Conservation (phyloP, 2,888 invertebrate genomes). For the Timema podura region DNA sequence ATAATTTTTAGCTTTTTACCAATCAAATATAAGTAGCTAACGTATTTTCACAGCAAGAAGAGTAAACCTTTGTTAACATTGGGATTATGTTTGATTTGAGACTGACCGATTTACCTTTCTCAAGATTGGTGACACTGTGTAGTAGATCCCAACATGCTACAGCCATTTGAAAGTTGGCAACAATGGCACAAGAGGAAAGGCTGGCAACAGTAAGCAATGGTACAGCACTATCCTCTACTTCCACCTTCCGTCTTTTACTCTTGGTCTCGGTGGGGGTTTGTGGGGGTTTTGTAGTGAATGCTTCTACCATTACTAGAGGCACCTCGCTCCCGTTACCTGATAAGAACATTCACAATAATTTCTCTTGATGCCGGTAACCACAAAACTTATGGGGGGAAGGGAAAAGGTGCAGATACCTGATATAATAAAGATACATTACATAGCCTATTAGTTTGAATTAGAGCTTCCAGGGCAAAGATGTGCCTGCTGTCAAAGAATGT, state of each 20-base stretch:
- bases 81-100: no score
- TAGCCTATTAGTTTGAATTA: no score
- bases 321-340: slow-evolving; percentile 26
- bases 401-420: not conserved
- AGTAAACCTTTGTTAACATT: no score
- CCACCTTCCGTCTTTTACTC: slow-evolving; percentile 60
- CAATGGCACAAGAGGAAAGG: slow-evolving; percentile 33
- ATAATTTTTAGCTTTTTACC: no score
- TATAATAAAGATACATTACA: no score
- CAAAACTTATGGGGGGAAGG: no score
- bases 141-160: slow-evolving; percentile 85
- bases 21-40: no score
- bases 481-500: no score
- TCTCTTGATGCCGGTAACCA: no score
- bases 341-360: not conserved
- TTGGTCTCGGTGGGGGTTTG: slow-evolving; percentile 45
- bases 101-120: slow-evolving; percentile 53
- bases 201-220: slow-evolving; percentile 34
- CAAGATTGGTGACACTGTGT: slow-evolving; percentile 67
- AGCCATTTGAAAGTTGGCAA: slow-evolving; percentile 72
- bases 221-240: slow-evolving; percentile 45
- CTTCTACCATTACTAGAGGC: slow-evolving; percentile 40
- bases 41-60: no score
- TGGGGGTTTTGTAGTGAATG: slow-evolving; percentile 34
- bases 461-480: no score